A percentile compares a stretch with the other conserved stretches of the same genome.
These are phyloP conservation scores for Calidris pugnax DNA, from an alignment of 2,113 vertebrate species.

Conservation along the genomic window DNA sequence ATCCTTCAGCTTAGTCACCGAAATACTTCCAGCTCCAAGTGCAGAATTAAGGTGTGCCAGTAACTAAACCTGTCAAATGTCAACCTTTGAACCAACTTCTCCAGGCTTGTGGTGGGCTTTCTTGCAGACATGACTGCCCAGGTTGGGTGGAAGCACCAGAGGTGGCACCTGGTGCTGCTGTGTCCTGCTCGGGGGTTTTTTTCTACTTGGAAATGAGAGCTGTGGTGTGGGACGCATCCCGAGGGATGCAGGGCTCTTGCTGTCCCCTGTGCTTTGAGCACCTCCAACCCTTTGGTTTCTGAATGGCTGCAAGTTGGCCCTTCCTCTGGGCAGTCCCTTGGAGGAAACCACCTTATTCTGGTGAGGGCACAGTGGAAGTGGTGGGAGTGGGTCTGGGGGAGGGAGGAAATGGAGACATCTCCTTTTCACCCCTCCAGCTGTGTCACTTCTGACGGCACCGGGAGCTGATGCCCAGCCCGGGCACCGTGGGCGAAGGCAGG, in stretches of 20 bases:
- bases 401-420: neutral
- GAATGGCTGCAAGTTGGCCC: accelerated
- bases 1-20: neutral
- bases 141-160: neutral
- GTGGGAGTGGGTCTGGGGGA: neutral
- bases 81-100: neutral
- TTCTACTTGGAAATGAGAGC: neutral
- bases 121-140: neutral
- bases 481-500: accelerated
- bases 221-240: neutral
- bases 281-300: neutral
- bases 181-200: neutral
- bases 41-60: neutral
- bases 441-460: accelerated
- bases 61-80: neutral
- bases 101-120: neutral
- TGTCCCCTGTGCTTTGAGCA: neutral
- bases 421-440: neutral
- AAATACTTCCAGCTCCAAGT: neutral
- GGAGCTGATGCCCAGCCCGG: neutral
- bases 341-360: neutral
- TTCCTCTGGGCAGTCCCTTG: neutral
- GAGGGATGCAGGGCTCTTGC: neutral
- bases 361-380: neutral
- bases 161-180: neutral